Evolutionary conservation across 2,797 vertebrate species (phyloP), one percentile per base, ranked within the genome.

Genomic region (Myotis planiceps): DNA sequence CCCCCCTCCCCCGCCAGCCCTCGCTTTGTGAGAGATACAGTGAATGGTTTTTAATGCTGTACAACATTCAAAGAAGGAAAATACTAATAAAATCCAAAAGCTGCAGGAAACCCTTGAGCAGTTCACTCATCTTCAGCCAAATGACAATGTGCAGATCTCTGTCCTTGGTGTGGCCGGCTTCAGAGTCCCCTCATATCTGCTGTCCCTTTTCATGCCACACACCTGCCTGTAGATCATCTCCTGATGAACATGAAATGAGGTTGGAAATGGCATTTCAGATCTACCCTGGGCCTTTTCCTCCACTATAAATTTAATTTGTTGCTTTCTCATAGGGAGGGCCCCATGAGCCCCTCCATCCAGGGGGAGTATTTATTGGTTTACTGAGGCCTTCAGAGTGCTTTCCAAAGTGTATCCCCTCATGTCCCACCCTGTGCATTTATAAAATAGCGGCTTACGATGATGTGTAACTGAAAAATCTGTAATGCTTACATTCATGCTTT

Each of bases 391-490:
- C 45, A 32, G 39, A 27, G 39, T 45, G 32, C 55, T 74, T 95
- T 76, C 65, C 53, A 47, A 75, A 82, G 60, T 25, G 5, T 16
- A 25, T 63, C 37, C 74, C 3, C 10, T 53, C 14, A 63, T 96
- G 82, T 93, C 39, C 88, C 14, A 68, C 16, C 39, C 27, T 15
- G 23, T 58, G 42, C 0, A 6, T 37, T 91, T 89, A 63, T 60
- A 72, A 66, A 69, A 39, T 72, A 49, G 18, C 18, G 14, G 32
- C 49, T 90, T 69, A 69, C 76, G 37, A 29, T 51, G 80, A 10
- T 39, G 34, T 94, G 7, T 89, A 76, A 68, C 69, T 69, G 82
- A 58, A 92, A 66, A 83, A 81, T 92, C 39, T 75, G n/a, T 55
- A 45, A 65, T 5, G 7, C 14, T 1, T 80, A 45, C 34, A n/a